These are phyloP conservation scores for Stenolophus ochropezus DNA, from an alignment of 2,888 invertebrate species.

Conservation along the genomic window DNA sequence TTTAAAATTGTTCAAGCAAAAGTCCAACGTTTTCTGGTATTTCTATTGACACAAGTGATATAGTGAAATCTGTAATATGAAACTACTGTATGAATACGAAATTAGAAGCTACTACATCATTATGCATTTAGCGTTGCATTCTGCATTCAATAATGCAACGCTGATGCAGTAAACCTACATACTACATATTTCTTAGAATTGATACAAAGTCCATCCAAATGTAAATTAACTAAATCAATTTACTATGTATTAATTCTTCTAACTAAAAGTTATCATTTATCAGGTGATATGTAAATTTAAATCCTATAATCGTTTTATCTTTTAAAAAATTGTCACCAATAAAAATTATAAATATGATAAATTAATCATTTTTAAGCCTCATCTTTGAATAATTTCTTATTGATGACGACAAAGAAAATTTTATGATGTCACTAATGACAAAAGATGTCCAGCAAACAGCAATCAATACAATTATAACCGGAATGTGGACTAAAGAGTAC, in stretches of 20 bases:
- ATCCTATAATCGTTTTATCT: not conserved
- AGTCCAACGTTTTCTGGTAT: no score
- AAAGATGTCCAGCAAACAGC: conserved; percentile 50
- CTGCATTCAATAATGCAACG: conserved; percentile 7
- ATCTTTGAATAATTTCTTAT: not conserved
- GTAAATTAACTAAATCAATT: not conserved
- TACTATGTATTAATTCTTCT: not conserved
- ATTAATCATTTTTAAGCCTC: no score
- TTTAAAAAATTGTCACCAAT: not conserved
- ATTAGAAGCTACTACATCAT: not conserved
- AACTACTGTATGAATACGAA: not conserved
- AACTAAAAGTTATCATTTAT: not conserved
- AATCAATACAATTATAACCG: conserved; percentile 12
- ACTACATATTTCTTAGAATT: not conserved
- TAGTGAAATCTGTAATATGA: not conserved
- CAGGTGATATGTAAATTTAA: not conserved
- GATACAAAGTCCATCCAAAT: not conserved
- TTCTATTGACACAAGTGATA: no score
- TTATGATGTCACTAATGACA: conserved; percentile 57
- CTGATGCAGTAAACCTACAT: not conserved
- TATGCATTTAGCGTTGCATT: conserved; percentile 7
- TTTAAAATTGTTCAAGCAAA: not conserved
- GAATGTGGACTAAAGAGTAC: not conserved
- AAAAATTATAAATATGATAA: not conserved
- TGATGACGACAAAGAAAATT: conserved; percentile 20